Percentiles rank a stretch among this genome's conserved stretches.
Evolutionary conservation across 2,888 invertebrate genomes (phyloP).

Genomic region (Lasioglossum oenotherae): DNA sequence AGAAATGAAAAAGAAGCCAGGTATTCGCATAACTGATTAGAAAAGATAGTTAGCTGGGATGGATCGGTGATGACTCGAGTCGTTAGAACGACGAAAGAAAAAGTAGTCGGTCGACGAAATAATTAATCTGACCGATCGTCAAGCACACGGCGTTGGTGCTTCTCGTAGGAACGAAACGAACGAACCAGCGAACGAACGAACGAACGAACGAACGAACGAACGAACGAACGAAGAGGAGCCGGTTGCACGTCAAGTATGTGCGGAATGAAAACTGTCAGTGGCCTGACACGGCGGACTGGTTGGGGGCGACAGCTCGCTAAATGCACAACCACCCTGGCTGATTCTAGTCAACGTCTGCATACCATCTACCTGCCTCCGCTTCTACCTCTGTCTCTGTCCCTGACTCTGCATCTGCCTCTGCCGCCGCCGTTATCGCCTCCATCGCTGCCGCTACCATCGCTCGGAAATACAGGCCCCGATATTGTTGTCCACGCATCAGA

Average conservation of each 20-base stretch:
- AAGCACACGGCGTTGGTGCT: constrained; percentile 51
- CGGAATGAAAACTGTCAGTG: constrained; percentile 80
- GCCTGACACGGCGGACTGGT: constrained; percentile 75
- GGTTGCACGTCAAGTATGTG: constrained; percentile 75
- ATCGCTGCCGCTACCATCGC: constrained; percentile 23
- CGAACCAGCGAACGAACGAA: constrained; percentile 34
- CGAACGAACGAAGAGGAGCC: constrained; percentile 68
- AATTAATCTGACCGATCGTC: constrained; percentile 71
- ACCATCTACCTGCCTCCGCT: constrained; percentile 62
- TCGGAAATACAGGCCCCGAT: constrained; percentile 60
- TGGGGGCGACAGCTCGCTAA: constrained; percentile 79
- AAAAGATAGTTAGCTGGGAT: constrained; percentile 5
- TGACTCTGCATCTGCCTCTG: constrained; percentile 24
- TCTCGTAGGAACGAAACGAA: constrained; percentile 63
- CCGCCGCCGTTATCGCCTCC: constrained; percentile 16
- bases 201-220: neutral
- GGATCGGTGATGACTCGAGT: constrained; percentile 1
- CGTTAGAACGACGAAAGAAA: constrained; percentile 28
- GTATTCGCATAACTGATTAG: constrained; percentile 8
- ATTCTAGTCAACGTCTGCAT: constrained; percentile 71
- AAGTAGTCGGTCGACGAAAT: constrained; percentile 64
- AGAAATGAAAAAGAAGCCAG: neutral
- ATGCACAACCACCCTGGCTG: constrained; percentile 75
- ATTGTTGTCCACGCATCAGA: constrained; percentile 71
- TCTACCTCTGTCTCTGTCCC: constrained; percentile 31